A percentile compares a stretch with the other conserved stretches of the same genome.
These are phyloP conservation scores for Zingel zingel DNA, from an alignment of 2,113 vertebrate species.

Conservation along the genomic window DNA sequence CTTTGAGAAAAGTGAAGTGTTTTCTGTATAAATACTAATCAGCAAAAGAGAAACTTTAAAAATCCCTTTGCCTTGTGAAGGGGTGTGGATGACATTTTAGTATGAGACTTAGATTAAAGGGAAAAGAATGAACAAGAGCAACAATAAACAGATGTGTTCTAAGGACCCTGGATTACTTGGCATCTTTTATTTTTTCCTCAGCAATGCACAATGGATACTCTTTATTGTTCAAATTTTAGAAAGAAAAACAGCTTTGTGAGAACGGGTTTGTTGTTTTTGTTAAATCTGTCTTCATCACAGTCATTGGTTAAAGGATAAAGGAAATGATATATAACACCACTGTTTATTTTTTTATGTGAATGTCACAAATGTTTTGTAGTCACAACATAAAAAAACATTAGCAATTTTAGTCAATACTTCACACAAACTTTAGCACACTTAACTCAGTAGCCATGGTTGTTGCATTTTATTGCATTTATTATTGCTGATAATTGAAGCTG, in stretches of 20 bases:
- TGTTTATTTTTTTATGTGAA: too few relatives aligned
- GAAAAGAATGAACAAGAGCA: constrained; percentile 30
- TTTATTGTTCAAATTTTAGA: constrained; percentile 21
- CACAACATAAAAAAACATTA: too few relatives aligned
- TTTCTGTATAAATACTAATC: constrained; percentile 10
- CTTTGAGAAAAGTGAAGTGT: neutral
- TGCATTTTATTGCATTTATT: neutral
- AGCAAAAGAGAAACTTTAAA: neutral
- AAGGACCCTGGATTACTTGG: constrained; percentile 26
- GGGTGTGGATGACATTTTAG: constrained; percentile 3
- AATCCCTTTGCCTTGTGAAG: neutral
- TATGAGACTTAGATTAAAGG: constrained; percentile 17
- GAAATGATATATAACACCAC: neutral
- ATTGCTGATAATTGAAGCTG: neutral
- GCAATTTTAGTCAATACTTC: neutral
- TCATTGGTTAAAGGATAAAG: neutral
- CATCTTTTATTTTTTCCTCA: constrained; percentile 40
- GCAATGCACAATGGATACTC: neutral
- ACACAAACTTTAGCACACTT: neutral
- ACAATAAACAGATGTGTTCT: constrained; percentile 59
- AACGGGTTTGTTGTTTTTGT: constrained; percentile 23
- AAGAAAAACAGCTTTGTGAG: constrained; percentile 13
- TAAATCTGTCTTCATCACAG: neutral
- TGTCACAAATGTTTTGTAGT: too few relatives aligned
- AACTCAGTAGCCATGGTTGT: neutral